Evolutionary conservation across 2,888 invertebrate species (phyloP).

Genomic region (Neria commutata): DNA sequence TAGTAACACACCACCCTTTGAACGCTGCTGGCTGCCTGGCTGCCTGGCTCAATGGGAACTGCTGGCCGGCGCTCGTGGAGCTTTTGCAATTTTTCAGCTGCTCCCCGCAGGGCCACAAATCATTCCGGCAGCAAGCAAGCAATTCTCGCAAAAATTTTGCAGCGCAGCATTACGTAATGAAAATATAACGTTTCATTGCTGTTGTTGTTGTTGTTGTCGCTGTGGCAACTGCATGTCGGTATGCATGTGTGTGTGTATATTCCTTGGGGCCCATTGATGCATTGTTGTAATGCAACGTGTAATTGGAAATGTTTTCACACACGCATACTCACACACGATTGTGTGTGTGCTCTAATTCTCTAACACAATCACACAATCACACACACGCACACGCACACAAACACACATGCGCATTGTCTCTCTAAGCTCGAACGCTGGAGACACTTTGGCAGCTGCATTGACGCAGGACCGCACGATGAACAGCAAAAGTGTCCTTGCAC

Average conservation of each 20-base stretch:
- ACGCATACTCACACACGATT: conserved; percentile 42
- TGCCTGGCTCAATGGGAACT: too few relatives aligned
- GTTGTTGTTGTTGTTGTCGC: too few relatives aligned
- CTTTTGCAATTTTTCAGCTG: too few relatives aligned
- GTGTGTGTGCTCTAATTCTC: not conserved
- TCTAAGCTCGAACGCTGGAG: conserved; percentile 49
- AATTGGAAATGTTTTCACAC: conserved; percentile 44
- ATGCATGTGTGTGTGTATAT: not conserved
- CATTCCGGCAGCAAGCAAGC: too few relatives aligned
- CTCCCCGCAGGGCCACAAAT: not conserved
- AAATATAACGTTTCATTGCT: too few relatives aligned
- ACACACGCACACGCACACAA: not conserved
- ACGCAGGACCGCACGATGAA: conserved; percentile 31
- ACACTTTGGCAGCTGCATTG: conserved; percentile 52
- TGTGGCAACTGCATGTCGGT: too few relatives aligned
- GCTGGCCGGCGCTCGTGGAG: too few relatives aligned
- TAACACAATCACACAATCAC: not conserved
- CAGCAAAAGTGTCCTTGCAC: conserved; percentile 20
- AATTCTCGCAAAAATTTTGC: not conserved
- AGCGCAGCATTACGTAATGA: conserved; percentile 4
- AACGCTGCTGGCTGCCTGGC: too few relatives aligned
- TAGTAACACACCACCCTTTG: too few relatives aligned
- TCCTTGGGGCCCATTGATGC: not conserved
- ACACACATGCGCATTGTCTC: conserved; percentile 42
- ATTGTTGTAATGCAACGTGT: conserved; percentile 34